Evolutionary conservation across 2,797 vertebrate species (phyloP).

Genomic region (Kryptolebias ocellatus): DNA sequence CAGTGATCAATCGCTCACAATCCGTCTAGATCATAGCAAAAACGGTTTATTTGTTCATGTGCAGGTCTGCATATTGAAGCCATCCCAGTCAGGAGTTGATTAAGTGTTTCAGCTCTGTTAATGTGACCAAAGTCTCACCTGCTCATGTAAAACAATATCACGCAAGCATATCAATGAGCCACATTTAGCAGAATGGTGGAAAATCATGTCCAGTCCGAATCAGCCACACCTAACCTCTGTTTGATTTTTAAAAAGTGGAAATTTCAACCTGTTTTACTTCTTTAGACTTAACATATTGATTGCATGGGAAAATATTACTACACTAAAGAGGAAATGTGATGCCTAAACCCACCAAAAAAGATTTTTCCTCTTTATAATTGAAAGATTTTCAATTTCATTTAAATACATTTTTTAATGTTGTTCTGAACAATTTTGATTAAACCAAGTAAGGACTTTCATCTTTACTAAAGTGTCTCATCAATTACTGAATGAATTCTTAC

Average conservation of each 20-base stretch:
- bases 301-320: neutral
- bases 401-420: too few relatives aligned
- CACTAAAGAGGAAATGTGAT: neutral
- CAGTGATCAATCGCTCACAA: conserved; percentile 34
- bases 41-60: conserved; percentile 22
- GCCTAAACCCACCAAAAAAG: neutral
- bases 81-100: conserved; percentile 39
- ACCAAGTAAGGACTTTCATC: too few relatives aligned
- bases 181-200: neutral
- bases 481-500: too few relatives aligned
- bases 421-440: too few relatives aligned
- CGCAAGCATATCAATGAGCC: conserved; percentile 3
- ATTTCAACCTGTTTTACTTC: neutral
- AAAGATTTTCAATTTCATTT: neutral
- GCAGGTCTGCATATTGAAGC: conserved; percentile 56
- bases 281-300: neutral
- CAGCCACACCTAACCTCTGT: conserved; percentile 5
- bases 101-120: conserved; percentile 18
- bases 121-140: conserved; percentile 31
- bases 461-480: too few relatives aligned
- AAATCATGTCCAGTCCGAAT: neutral
- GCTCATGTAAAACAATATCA: neutral
- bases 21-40: conserved; percentile 24
- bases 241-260: neutral
- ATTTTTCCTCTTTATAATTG: neutral